phyloP scores from a whole-genome alignment of 2,888 invertebrate genomes.

The Lymantria monacha region DNA sequence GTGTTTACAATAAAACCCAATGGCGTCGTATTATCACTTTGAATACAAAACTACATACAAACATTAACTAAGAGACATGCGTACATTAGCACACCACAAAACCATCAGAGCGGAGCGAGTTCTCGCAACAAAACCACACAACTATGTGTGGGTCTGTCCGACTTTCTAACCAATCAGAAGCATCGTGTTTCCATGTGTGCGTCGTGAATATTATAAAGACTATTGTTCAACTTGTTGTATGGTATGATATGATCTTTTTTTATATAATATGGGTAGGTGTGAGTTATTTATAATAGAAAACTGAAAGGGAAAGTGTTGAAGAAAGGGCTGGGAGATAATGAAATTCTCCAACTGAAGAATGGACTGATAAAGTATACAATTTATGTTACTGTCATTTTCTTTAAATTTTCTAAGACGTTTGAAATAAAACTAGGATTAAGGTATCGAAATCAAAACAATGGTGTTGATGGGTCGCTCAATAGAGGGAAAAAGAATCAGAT shows the following conservation, averaged over 20 bases:
- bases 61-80: constrained; percentile 38
- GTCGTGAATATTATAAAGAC: constrained; percentile 35
- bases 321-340: constrained; percentile 8
- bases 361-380: too few relatives aligned
- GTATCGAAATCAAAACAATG: too few relatives aligned
- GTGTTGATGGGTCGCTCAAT: too few relatives aligned
- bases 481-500: too few relatives aligned
- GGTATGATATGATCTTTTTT: constrained; percentile 27
- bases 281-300: constrained; percentile 2
- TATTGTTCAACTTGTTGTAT: constrained; percentile 47
- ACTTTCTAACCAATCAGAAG: constrained; percentile 52
- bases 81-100: constrained; percentile 54
- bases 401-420: too few relatives aligned
- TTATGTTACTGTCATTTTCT: too few relatives aligned
- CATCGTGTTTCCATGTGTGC: constrained; percentile 35
- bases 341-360: too few relatives aligned
- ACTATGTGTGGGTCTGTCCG: constrained; percentile 51
- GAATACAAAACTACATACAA: constrained; percentile 26
- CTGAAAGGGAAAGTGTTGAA: constrained; percentile 26
- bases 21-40: constrained; percentile 8
- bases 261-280: constrained; percentile 9
- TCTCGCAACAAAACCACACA: constrained; percentile 58
- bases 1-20: not conserved
- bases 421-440: too few relatives aligned
- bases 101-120: constrained; percentile 59